A percentile compares a stretch with the other conserved stretches of the same genome.
Evolutionary conservation across 2,113 vertebrate genomes (phyloP).

Genomic region (Myanophis thanlyinensis): DNA sequence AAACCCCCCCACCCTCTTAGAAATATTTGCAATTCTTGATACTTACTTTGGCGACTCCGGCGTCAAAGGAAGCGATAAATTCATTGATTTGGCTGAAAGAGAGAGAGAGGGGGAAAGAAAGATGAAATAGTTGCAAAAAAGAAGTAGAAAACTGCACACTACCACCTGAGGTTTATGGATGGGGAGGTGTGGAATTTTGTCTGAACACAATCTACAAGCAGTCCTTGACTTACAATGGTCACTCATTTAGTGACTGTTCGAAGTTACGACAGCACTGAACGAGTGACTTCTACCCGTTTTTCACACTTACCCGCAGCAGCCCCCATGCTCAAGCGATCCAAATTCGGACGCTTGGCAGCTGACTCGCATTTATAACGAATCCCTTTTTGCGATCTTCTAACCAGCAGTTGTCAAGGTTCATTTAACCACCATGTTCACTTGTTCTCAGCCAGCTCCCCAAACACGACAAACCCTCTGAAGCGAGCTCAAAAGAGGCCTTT

Average conservation of each 20-base stretch:
- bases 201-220: neutral
- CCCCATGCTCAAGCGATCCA: too few species aligned
- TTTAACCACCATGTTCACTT: too few species aligned
- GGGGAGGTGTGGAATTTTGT: neutral
- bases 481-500: too few species aligned
- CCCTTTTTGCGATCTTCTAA: too few species aligned
- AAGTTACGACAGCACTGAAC: neutral
- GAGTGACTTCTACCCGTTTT: too few species aligned
- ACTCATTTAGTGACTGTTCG: neutral
- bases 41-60: constrained; percentile 99
- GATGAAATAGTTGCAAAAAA: constrained; percentile 56
- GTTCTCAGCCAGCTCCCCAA: too few species aligned
- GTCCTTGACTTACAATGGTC: neutral
- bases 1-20: constrained; percentile 81
- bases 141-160: neutral
- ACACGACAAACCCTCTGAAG: too few species aligned
- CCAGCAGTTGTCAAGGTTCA: too few species aligned
- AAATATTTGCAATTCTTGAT: constrained; percentile 87
- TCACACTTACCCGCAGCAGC: too few species aligned
- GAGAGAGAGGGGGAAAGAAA: constrained; percentile 27
- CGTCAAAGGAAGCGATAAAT: constrained; percentile 99
- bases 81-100: constrained; percentile 96
- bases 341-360: too few species aligned
- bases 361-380: too few species aligned
- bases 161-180: neutral